Conservation (phyloP, 2,888 invertebrate species). For the Phalangium opilio region DNA sequence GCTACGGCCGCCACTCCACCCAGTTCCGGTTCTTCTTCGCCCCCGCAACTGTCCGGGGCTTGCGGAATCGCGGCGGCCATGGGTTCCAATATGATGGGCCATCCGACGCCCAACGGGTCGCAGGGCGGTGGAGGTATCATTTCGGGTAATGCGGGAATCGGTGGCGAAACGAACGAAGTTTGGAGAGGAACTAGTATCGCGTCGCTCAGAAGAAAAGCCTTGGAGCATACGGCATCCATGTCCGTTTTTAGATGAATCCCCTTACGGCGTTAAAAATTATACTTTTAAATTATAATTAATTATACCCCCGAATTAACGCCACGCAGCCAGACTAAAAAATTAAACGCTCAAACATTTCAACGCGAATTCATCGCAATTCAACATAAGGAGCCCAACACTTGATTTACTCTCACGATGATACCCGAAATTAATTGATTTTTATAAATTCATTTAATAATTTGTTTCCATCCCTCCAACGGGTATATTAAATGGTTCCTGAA, state of each 20-base stretch:
- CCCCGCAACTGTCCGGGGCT: conserved; percentile 17
- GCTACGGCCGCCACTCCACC: conserved; percentile 11
- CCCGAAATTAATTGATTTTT: too few species aligned
- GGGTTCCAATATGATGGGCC: conserved; percentile 10
- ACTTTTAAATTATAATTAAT: too few species aligned
- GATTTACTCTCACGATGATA: too few species aligned
- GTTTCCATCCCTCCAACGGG: too few species aligned
- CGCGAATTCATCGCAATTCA: too few species aligned
- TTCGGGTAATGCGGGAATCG: neutral
- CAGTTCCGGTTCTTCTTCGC: conserved; percentile 20
- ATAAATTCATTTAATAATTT: too few species aligned
- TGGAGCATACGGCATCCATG: conserved; percentile 32
- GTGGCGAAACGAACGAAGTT: conserved; percentile 24
- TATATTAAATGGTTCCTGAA: too few species aligned
- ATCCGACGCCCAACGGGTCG: neutral
- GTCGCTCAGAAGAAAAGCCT: conserved; percentile 32
- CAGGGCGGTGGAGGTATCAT: conserved; percentile 1
- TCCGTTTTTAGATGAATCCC: conserved; percentile 18
- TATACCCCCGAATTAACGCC: too few species aligned
- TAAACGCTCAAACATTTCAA: too few species aligned
- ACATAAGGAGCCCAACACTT: too few species aligned
- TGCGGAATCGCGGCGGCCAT: conserved; percentile 10
- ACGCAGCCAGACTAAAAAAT: too few species aligned
- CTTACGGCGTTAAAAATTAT: neutral
- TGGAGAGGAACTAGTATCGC: conserved; percentile 36